Base-by-base conservation (phyloP, 2,113 vertebrate genomes). In the Athene noctua region DNA sequence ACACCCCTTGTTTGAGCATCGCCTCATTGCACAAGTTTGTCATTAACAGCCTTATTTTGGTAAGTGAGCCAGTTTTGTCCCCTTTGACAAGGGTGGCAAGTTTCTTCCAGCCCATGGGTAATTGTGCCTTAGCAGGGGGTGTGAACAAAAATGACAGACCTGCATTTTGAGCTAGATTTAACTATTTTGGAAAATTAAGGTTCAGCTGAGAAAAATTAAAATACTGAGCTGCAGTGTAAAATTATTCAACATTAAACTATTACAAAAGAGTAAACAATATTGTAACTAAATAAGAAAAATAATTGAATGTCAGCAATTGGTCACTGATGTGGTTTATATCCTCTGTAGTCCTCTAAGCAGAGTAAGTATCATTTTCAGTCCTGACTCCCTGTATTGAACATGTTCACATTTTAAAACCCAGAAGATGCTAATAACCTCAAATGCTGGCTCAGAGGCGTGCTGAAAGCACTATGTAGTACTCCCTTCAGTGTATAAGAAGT, bases 11-110 rank as follows among this genome's bases (percentile, higher is more conserved):
- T 67, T 7, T 74, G 32, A 77, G 62, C 38, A 6, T 36, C 2
- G 0, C 7, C n/a, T 22, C 2, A 0, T 40, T 2, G 2, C 79
- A 62, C 11, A 26, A 18, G 14, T 36, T 23, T 36, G 65, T 17
- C 67, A 20, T 2, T 71, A 40, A 19, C 42, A 66, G 30, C n/a
- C 27, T 79, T 62, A 14, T 86, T 72, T 71, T 59, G 26, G 9
- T 34, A 65, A 49, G 1, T 12, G 44, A 79, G n/a, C 9, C 8
- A 9, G 11, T 23, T 74, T 85, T 63, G 13, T 52, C 26, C 14
- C 36, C 26, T 67, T 75, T 1, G 1, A 46, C 16, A 30, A 42
- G 13, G 23, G 26, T 40, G 54, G n/a, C 52, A 67, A 25, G 19
- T 70, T 62, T 4, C 3, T 82, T 90, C 65, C 13, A 12, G 47